Base-by-base conservation (phyloP, 1,140 invertebrate genomes). In the Platyscapa corneri region DNA sequence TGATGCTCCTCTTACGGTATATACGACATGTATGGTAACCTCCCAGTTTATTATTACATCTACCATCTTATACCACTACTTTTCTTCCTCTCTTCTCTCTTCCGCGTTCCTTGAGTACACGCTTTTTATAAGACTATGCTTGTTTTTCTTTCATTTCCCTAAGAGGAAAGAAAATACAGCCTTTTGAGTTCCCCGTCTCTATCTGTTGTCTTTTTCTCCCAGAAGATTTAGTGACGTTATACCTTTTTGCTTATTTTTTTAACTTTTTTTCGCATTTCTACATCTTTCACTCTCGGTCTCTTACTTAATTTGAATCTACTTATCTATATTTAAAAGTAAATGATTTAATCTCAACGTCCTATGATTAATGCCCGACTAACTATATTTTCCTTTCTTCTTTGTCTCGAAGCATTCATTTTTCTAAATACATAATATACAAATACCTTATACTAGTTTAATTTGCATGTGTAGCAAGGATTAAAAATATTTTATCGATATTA, bases 31-130 rank as follows among this genome's bases (percentile, higher is more conserved):
- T 83, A 56, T 39, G n/a, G 32, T 53, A 65, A 27, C 74, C 39
- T 77, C 30, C 60, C 75, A 80, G 83, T 80, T 80, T 85, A 85
- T 85, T 85, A 80, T 85, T 85, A 74, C 77, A 49, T 85, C 77
- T 86, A 83, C 60, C 81, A 60, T 56, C 37, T 77, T 78, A 37
- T 76, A 67, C 37, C 3, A 65, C 60, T 42, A 30, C 32, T 80
- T 5, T 32, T 77, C 65, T 72, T 70, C 32, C 64, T 72, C 32
- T 32, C 85, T 65, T 78, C 32, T 30, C 32, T 60, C 81, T 75
- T 64, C 70, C 85, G 74, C 82, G 60, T 80, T 86, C 67, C 70
- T 80, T 82, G 49, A 37, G 67, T 82, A 42, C 76, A 77, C 76
- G 75, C 32, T 65, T 8, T 12, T 67, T 67, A 42, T 80, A 80